phyloP scores from a whole-genome alignment of 2,797 vertebrate genomes.

The Triplophysa bombifrons region DNA sequence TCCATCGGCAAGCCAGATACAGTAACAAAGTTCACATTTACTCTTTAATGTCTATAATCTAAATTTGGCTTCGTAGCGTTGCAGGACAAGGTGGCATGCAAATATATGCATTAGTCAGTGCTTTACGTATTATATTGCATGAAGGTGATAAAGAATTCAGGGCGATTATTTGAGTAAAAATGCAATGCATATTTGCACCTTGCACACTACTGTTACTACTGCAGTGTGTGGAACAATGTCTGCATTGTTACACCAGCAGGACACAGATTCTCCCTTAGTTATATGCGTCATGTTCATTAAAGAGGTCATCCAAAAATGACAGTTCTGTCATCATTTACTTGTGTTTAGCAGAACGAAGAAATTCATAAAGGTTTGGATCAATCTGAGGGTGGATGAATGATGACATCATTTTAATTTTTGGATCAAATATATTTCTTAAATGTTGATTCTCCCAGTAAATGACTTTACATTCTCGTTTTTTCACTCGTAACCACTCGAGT shows the following conservation, averaged over 20 bases:
- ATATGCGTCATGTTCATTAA: neutral
- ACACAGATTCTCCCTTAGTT: neutral
- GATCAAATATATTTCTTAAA: too few species aligned
- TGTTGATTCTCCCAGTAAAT: neutral
- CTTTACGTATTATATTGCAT: neutral
- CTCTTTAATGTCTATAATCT: neutral
- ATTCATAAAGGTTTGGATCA: too few species aligned
- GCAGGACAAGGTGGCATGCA: neutral
- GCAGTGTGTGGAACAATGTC: too few species aligned
- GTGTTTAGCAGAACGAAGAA: too few species aligned
- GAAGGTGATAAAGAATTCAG: neutral
- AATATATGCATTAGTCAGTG: neutral
- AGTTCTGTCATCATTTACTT: too few species aligned
- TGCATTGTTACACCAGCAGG: neutral
- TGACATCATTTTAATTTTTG: too few species aligned
- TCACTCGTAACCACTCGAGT: neutral
- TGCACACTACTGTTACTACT: too few species aligned
- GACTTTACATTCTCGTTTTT: neutral
- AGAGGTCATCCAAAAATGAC: too few species aligned
- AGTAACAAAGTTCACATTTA: neutral
- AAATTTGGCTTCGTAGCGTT: neutral
- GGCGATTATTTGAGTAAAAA: neutral
- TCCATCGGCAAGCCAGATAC: constrained; percentile 30
- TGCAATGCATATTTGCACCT: too few species aligned
- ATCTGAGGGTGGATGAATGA: too few species aligned